Conservation (phyloP, 1,140 invertebrate genomes). For the Geopemphigus sp. region DNA sequence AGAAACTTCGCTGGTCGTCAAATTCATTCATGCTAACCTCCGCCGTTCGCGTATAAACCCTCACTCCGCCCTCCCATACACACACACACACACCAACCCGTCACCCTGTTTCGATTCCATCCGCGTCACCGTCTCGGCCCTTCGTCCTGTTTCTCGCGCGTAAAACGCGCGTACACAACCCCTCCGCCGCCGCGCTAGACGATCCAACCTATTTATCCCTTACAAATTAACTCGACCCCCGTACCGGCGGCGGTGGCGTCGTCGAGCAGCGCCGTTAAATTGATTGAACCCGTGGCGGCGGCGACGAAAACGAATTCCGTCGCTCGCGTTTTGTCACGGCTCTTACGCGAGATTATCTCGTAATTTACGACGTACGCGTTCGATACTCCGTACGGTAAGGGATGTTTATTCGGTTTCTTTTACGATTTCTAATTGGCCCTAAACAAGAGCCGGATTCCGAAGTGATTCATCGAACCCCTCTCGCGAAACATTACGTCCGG, state of each 20-base stretch:
- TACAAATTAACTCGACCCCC: constrained; percentile 49
- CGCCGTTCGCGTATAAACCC: background rate
- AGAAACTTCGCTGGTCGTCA: constrained; percentile 49
- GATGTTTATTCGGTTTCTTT: too few species aligned
- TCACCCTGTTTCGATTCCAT: background rate
- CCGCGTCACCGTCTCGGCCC: background rate
- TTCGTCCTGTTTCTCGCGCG: background rate
- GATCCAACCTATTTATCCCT: constrained; percentile 49
- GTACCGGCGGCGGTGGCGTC: background rate
- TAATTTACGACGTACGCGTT: too few species aligned
- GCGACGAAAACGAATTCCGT: background rate
- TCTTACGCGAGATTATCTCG: background rate
- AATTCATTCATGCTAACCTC: constrained; percentile 49
- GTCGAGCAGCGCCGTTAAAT: constrained; percentile 39
- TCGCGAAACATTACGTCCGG: too few species aligned
- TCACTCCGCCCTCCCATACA: background rate
- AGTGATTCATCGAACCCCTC: too few species aligned
- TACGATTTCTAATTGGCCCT: too few species aligned
- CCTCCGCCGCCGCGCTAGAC: background rate
- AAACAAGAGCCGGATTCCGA: too few species aligned
- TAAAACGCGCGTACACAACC: too few species aligned
- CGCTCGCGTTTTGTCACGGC: background rate
- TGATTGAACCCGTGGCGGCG: constrained; percentile 38
- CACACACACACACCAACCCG: background rate
- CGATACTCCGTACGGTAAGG: too few species aligned